Conservation (phyloP, 2,888 invertebrate genomes). For the Eupithecia exiguata region DNA sequence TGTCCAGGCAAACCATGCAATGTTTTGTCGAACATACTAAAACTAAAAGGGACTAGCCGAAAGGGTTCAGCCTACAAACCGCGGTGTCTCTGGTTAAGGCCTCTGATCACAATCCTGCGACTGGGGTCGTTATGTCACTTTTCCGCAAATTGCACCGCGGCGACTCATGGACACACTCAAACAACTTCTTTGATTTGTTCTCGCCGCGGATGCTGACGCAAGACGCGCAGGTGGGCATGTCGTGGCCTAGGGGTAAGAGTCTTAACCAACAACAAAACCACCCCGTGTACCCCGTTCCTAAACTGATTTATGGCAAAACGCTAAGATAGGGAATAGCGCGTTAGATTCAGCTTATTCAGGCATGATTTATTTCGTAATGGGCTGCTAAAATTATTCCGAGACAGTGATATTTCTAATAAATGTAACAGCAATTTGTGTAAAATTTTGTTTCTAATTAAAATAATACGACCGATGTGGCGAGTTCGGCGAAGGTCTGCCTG, state of each 20-base stretch:
- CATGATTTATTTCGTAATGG: conserved; percentile 33
- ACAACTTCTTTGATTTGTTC: too few relatives aligned
- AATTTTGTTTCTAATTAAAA: not conserved
- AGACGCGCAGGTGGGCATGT: too few relatives aligned
- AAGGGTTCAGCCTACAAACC: not conserved
- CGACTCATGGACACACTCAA: too few relatives aligned
- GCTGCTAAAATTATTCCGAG: conserved; percentile 29
- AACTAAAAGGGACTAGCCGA: not conserved
- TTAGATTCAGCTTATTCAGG: conserved; percentile 33
- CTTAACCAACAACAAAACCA: not conserved
- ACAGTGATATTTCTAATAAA: conserved; percentile 23
- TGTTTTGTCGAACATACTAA: not conserved
- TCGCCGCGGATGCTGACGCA: too few relatives aligned
- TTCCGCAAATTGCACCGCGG: too few relatives aligned
- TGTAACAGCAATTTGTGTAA: conserved; percentile 10
- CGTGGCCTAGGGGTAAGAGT: too few relatives aligned
- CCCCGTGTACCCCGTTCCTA: conserved; percentile 17
- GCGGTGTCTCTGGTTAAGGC: too few relatives aligned
- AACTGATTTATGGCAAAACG: conserved; percentile 34
- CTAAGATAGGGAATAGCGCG: conserved; percentile 33
- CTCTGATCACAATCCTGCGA: too few relatives aligned
- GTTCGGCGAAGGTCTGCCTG: too few relatives aligned
- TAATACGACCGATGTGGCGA: too few relatives aligned
- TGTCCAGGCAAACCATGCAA: not conserved
- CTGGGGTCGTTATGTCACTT: too few relatives aligned